Evolutionary conservation across 2,888 invertebrate genomes (phyloP), one percentile per base, ranked within the genome.

Genomic region (Hyalella azteca): DNA sequence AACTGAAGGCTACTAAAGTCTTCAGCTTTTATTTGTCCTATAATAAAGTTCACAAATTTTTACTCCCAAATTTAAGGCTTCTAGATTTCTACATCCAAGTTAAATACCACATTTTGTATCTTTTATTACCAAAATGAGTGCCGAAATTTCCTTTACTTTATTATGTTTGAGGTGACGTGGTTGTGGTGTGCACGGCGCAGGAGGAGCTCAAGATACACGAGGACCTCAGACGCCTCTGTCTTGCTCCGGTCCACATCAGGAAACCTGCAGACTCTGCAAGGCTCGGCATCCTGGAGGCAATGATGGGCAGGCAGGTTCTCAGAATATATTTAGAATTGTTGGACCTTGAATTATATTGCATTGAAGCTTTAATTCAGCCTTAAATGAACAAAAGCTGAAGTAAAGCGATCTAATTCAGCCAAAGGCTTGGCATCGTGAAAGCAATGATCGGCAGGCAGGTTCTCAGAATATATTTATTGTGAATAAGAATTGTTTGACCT

Each of bases 151-250:
- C 4, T n/a, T 29, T 3, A 26, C 54, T 9, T 7, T 29, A 26
- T 54, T 5, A 26, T 13, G n/a, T n/a, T n/a, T n/a, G n/a, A 54
- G 54, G 15, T 54, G 54, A 5, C 2, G 26, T 54, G 26, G 54
- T 54, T 22, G 26, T 54, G 54, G 54, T 54, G 54, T 54, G 54
- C 54, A 54, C 54, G 26, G 54, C 54, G 54, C 54, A 29, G 54
- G 54, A 54, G 54, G 54, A 54, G 54, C 5, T 29, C 7, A 29
- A 22, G 13, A 29, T 54, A 29, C 15, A 9, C 26, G 22, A 22
- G 22, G 54, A 54, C 26, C 26, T 54, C 9, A 22, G 54, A 3
- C 1, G 29, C 26, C 54, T 54, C 26, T 54, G 54, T 29, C 22
- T 29, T 7, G 54, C 54, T 22, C 54, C 26, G 26, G 7, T 54